Evolutionary conservation across 2,797 vertebrate genomes (phyloP).

Genomic region (Neopelma chrysocephalum): DNA sequence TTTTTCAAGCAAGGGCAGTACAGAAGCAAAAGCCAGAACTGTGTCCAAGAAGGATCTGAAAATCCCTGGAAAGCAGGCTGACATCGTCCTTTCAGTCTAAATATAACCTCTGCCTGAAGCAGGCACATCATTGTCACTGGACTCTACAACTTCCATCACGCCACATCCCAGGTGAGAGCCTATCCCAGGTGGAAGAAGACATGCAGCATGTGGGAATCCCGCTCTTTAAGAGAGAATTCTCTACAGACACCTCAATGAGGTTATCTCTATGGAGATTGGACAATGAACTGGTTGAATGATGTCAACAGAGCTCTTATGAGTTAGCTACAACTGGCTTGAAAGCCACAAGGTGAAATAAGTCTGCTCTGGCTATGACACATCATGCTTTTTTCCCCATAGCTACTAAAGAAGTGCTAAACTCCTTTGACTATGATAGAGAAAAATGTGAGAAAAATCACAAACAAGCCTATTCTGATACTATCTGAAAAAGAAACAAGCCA

Average conservation of each 20-base stretch:
- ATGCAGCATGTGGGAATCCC: not conserved
- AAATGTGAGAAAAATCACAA: not conserved
- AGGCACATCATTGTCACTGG: not conserved
- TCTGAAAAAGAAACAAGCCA: not conserved
- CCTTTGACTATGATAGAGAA: not conserved
- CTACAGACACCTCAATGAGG: not conserved
- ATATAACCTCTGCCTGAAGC: not conserved
- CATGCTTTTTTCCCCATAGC: not conserved
- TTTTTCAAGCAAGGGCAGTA: not conserved
- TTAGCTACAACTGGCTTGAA: not conserved
- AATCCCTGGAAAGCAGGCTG: not conserved
- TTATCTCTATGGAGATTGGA: not conserved
- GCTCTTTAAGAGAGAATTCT: not conserved
- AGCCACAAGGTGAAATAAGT: not conserved
- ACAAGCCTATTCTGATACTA: not conserved
- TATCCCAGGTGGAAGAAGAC: not conserved
- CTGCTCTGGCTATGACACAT: not conserved
- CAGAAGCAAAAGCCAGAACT: not conserved
- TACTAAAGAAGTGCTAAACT: not conserved
- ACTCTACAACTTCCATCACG: not conserved
- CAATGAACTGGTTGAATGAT: not conserved
- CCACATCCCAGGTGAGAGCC: not conserved
- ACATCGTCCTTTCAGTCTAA: not conserved
- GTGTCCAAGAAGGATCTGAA: not conserved
- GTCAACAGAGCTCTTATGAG: not conserved